Conservation (phyloP, 2,113 vertebrate species). For the Myrmecophaga tridactyla region DNA sequence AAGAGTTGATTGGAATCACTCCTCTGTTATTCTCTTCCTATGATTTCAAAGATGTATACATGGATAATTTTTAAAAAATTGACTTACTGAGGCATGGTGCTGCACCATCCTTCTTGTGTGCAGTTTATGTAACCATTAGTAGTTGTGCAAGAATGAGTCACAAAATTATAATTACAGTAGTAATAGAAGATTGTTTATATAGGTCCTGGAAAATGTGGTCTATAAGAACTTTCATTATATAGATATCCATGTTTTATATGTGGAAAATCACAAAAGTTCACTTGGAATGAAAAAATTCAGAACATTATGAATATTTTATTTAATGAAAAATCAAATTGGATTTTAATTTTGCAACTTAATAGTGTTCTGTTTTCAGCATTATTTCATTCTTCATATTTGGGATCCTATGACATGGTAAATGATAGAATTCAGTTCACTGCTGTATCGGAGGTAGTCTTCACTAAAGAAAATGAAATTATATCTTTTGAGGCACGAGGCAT, state of each 20-base stretch:
- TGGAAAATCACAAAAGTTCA: constrained; percentile 71
- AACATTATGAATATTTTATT: constrained; percentile 32
- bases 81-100: constrained; percentile 73
- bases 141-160: rapidly evolving
- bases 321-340: neutral
- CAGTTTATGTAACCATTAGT: rapidly evolving
- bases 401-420: neutral
- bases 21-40: neutral
- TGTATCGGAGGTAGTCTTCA: neutral
- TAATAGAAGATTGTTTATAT: neutral
- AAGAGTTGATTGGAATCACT: neutral
- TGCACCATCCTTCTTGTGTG: constrained; percentile 40
- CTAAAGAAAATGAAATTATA: neutral
- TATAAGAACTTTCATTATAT: rapidly evolving
- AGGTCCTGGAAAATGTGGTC: neutral
- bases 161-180: rapidly evolving
- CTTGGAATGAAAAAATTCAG: constrained; percentile 65
- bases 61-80: neutral
- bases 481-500: neutral
- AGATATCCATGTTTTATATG: too few species aligned
- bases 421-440: neutral
- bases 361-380: neutral
- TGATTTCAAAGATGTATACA: neutral
- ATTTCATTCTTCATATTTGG: neutral
- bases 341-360: neutral